phyloP scores from a whole-genome alignment of 2,888 invertebrate genomes.

The Melikaiella ostensackeni region DNA sequence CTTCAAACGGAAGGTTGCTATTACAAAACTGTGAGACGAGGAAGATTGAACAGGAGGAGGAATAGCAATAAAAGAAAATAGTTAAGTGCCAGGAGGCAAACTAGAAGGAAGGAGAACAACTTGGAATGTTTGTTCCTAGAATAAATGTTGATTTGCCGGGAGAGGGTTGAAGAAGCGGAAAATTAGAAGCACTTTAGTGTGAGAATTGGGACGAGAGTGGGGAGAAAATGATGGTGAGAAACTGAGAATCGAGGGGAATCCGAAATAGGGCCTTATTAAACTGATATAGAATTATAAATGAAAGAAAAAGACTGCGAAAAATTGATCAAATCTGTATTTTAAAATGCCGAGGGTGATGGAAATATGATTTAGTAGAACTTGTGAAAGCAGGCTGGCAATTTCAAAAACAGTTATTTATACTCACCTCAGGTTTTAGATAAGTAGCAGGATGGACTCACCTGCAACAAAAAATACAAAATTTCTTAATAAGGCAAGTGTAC shows the following conservation, averaged over 20 bases:
- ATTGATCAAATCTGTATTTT: too few relatives aligned
- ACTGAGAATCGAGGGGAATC: background rate
- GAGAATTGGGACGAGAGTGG: conserved; percentile 27
- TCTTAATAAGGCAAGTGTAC: too few relatives aligned
- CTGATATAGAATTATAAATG: background rate
- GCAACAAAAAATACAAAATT: too few relatives aligned
- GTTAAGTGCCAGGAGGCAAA: conserved; percentile 1
- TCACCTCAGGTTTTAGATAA: too few relatives aligned
- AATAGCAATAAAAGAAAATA: background rate
- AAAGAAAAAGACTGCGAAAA: background rate
- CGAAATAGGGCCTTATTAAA: background rate
- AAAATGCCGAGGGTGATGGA: too few relatives aligned
- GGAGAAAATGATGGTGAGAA: conserved; percentile 25
- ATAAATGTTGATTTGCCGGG: conserved; percentile 31
- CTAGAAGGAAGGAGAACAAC: conserved; percentile 20
- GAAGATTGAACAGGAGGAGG: conserved; percentile 20
- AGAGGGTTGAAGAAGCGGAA: conserved; percentile 38
- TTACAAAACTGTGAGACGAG: conserved; percentile 12
- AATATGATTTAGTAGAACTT: too few relatives aligned
- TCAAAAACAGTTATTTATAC: too few relatives aligned
- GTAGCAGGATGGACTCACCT: too few relatives aligned
- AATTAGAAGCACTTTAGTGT: conserved; percentile 38
- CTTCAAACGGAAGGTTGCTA: conserved; percentile 17
- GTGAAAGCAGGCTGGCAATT: too few relatives aligned
- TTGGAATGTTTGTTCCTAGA: conserved; percentile 36